A percentile compares a stretch with the other conserved stretches of the same genome.
Conservation (phyloP, 2,113 vertebrate genomes). For the Nothoprocta perdicaria region DNA sequence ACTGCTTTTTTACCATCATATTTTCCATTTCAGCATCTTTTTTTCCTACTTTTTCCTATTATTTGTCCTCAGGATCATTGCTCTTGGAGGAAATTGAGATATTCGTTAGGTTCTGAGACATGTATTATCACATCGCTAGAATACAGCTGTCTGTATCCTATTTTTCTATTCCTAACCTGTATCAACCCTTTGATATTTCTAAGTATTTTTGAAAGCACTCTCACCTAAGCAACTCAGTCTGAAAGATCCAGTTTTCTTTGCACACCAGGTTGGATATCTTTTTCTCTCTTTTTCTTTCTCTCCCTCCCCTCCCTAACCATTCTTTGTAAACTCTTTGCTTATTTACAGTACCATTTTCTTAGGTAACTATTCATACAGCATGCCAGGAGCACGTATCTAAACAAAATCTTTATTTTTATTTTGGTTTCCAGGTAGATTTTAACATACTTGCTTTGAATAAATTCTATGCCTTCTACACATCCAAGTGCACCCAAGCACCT, state of each 20-base stretch:
- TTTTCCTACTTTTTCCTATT: background rate
- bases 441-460: background rate
- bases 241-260: background rate
- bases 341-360: background rate
- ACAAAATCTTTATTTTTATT: background rate
- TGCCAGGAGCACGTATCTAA: background rate
- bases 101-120: background rate
- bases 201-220: background rate
- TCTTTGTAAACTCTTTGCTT: background rate
- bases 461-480: background rate
- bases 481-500: background rate
- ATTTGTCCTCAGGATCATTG: background rate
- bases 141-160: background rate
- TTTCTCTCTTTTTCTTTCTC: background rate
- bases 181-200: background rate
- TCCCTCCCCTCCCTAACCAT: background rate
- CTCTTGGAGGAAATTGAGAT: background rate
- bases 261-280: background rate
- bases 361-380: background rate
- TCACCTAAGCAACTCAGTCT: background rate
- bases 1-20: background rate
- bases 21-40: background rate
- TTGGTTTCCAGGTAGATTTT: background rate
- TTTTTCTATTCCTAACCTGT: background rate
- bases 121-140: background rate